These are phyloP conservation scores for Mycogona germanica DNA, from an alignment of 2,888 invertebrate genomes.

Conservation along the genomic window DNA sequence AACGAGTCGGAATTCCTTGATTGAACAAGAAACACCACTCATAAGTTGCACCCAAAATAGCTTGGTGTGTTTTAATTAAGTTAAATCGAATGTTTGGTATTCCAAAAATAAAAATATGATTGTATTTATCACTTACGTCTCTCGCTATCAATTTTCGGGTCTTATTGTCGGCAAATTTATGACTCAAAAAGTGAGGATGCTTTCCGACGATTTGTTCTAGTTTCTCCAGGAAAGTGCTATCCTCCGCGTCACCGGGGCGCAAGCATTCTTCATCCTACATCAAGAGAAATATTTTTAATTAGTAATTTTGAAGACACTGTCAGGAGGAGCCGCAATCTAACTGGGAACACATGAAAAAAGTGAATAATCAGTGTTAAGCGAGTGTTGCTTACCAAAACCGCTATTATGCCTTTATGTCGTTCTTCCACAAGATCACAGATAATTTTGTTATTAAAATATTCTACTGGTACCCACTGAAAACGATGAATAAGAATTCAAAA, in stretches of 20 bases:
- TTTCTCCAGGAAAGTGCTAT: conserved; percentile 68
- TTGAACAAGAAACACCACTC: conserved; percentile 13
- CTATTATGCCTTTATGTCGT: conserved; percentile 57
- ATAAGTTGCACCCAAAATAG: too few relatives aligned
- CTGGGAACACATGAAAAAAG: background rate
- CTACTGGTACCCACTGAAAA: conserved; percentile 61
- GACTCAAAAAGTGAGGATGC: conserved; percentile 73
- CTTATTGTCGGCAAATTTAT: conserved; percentile 59
- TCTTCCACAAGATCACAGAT: conserved; percentile 88
- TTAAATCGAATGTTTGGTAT: background rate
- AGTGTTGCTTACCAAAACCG: conserved; percentile 29
- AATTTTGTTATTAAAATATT: conserved; percentile 85
- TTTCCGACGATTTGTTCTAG: conserved; percentile 55
- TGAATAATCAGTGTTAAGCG: too few relatives aligned
- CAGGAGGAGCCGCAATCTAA: too few relatives aligned
- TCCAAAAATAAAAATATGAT: background rate
- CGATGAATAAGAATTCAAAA: conserved; percentile 4
- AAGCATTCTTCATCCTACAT: conserved; percentile 77
- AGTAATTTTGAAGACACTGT: background rate
- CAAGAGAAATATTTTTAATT: background rate
- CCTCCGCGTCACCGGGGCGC: conserved; percentile 74
- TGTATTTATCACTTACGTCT: conserved; percentile 50
- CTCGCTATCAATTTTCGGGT: conserved; percentile 69
- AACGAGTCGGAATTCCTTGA: conserved; percentile 69
- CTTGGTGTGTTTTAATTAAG: too few relatives aligned